Conservation (phyloP, 2,888 invertebrate genomes). For the Saturnia pavonia region DNA sequence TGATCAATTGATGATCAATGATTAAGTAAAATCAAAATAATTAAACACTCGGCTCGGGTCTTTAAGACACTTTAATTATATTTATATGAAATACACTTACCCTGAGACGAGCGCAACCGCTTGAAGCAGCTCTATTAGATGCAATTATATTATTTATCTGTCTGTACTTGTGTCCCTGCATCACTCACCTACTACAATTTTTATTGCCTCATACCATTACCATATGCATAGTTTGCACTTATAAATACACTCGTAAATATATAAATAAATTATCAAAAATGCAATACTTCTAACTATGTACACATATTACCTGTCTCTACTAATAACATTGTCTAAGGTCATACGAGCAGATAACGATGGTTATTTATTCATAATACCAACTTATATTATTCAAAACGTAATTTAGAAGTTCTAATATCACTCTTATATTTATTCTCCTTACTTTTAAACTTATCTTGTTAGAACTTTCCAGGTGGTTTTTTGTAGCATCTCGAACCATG, state of each 20-base stretch:
- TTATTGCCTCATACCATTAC: not conserved
- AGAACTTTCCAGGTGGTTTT: too few relatives aligned
- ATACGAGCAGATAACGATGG: not conserved
- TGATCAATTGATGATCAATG: too few relatives aligned
- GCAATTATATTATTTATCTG: conserved; percentile 6
- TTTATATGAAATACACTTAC: not conserved
- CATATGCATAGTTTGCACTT: not conserved
- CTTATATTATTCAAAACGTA: too few relatives aligned
- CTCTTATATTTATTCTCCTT: too few relatives aligned
- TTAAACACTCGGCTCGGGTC: too few relatives aligned
- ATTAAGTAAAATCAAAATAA: too few relatives aligned
- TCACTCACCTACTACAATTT: not conserved
- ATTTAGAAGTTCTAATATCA: too few relatives aligned
- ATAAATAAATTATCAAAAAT: not conserved
- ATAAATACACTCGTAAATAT: too few relatives aligned
- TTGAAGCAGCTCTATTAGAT: not conserved
- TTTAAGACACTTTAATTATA: too few relatives aligned
- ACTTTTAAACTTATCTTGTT: too few relatives aligned
- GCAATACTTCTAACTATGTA: not conserved
- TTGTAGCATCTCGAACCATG: too few relatives aligned
- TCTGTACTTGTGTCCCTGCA: not conserved
- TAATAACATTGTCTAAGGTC: not conserved
- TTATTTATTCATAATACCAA: not conserved
- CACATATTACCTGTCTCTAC: not conserved
- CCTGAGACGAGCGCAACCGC: not conserved